Conservation (phyloP, 2,113 vertebrate species). For the Capreolus pygargus region DNA sequence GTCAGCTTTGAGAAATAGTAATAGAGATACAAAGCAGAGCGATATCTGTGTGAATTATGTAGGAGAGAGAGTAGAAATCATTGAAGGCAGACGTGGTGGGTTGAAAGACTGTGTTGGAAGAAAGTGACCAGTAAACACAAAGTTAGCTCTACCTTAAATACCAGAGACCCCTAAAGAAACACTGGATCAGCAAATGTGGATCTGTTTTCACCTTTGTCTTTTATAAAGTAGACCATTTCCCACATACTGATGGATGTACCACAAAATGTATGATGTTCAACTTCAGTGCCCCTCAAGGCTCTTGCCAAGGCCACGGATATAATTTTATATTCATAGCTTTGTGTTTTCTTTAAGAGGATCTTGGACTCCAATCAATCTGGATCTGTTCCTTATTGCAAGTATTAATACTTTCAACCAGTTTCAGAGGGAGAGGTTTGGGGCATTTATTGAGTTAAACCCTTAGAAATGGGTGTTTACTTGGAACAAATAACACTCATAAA, state of each 20-base stretch:
- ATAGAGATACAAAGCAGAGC: not conserved
- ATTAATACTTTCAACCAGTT: conserved; percentile 4
- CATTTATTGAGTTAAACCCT: not conserved
- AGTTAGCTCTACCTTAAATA: not conserved
- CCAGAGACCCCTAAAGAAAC: not conserved
- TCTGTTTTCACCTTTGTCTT: not conserved
- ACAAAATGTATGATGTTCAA: not conserved
- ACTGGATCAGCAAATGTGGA: not conserved
- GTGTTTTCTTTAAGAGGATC: not conserved
- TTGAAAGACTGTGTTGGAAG: not conserved
- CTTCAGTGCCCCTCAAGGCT: not conserved
- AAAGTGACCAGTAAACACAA: not conserved
- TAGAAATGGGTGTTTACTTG: not conserved
- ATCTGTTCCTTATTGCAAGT: not conserved
- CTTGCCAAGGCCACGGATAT: not conserved
- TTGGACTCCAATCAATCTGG: not conserved
- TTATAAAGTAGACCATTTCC: not conserved
- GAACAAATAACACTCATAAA: not conserved
- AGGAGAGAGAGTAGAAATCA: not conserved
- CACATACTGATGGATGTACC: not conserved
- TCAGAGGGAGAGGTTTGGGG: not conserved
- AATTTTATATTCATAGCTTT: not conserved
- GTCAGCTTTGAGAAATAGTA: not conserved
- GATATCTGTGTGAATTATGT: not conserved
- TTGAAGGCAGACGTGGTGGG: not conserved